phyloP scores from a whole-genome alignment of 2,888 invertebrate genomes.

The Galeruca laticollis region DNA sequence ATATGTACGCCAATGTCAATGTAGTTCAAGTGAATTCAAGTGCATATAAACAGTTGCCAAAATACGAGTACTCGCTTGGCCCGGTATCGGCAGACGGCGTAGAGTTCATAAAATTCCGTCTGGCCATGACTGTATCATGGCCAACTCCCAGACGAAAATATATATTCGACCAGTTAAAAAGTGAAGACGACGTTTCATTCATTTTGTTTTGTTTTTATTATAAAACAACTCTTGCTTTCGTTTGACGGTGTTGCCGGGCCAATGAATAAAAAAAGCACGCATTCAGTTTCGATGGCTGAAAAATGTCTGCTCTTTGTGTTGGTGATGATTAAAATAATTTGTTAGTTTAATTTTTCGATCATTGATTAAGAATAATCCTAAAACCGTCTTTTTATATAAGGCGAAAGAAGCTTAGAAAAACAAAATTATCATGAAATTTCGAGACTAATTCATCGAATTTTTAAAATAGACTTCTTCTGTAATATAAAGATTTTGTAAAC shows the following conservation, averaged over 20 bases:
- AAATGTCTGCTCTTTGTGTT: neutral
- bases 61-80: conserved; percentile 31
- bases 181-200: conserved; percentile 51
- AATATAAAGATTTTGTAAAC: no score
- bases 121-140: conserved; percentile 60
- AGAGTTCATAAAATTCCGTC: conserved; percentile 56
- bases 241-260: conserved; percentile 40
- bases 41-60: conserved; percentile 39
- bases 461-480: no score
- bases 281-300: conserved; percentile 12
- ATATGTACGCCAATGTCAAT: conserved; percentile 37
- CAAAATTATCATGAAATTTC: no score
- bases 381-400: neutral
- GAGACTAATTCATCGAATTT: no score
- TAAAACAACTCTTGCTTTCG: conserved; percentile 53
- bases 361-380: neutral
- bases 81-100: conserved; percentile 43
- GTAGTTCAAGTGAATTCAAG: conserved; percentile 21
- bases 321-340: neutral
- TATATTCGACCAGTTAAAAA: conserved; percentile 57
- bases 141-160: conserved; percentile 61
- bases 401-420: no score
- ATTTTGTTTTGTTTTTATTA: conserved; percentile 50
- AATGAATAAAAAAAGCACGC: conserved; percentile 28
- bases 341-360: neutral